Conservation (phyloP, 2,113 vertebrate species). For the Heterochromis multidens region DNA sequence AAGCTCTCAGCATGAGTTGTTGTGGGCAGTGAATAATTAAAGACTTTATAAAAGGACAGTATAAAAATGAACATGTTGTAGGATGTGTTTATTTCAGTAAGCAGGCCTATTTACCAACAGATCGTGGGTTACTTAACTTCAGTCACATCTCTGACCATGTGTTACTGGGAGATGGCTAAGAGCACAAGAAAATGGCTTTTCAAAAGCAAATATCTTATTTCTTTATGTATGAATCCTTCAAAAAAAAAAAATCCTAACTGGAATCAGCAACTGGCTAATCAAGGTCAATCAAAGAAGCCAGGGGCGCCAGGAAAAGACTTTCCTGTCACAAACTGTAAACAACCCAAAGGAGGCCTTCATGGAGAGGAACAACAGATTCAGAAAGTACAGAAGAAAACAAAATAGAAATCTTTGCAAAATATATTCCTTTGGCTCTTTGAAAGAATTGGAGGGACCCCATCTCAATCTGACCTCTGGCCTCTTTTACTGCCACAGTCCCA, state of each 20-base stretch:
- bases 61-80: too few relatives aligned
- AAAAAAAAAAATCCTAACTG: background rate
- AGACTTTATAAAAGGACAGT: too few relatives aligned
- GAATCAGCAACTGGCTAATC: background rate
- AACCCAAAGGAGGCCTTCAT: rapidly evolving
- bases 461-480: background rate
- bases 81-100: too few relatives aligned
- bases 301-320: background rate
- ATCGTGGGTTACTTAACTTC: too few relatives aligned
- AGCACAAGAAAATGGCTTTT: background rate
- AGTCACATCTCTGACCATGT: too few relatives aligned
- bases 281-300: background rate
- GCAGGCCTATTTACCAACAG: too few relatives aligned
- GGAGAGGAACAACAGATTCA: background rate
- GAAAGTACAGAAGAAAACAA: background rate
- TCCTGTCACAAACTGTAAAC: background rate
- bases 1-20: background rate
- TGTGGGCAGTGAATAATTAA: background rate
- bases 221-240: background rate
- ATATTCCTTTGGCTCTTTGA: background rate
- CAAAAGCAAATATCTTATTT: background rate
- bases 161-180: too few relatives aligned
- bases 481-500: background rate
- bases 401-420: background rate
- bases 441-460: background rate